Base-by-base conservation (phyloP, 2,797 vertebrate species). In the Mormyrus proboscirostris region DNA sequence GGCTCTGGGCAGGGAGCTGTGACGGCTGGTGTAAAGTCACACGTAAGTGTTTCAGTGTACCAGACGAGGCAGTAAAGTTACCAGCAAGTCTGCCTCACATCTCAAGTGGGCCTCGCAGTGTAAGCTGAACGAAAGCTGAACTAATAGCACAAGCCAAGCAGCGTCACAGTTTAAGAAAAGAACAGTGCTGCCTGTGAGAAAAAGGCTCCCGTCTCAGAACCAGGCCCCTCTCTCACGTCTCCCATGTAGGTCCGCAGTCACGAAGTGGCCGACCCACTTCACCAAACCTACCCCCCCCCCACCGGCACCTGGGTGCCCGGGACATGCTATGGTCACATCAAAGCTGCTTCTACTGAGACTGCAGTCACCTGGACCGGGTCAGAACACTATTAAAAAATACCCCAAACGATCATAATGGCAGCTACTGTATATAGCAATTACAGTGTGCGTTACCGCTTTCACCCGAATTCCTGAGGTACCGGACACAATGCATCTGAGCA, bases 301-400 rank as follows among this genome's bases (percentile, higher is more conserved):
- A 79, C 16, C 16, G 2, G 33, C 73, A 41, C 73, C 38, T 44
- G 33, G 19, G 73, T 16, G 33, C 14, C 73, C 2, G 1, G 73
- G 73, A 79, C 73, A 79, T 79, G 73, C 19, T 44, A 44, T 41
- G 73, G 73, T 44, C 73, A 44, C 38, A 79, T 79, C 33, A 79
- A n/a, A 44, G 73, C 38, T 41, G 38, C 73, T 79, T 44, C 73
- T 79, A 14, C 29, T 5, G 41, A n/a, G 73, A 7, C 73, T 44
- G 38, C 38, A 79, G 38, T 79, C 73, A 79, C 73, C 73, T 79
- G 73, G 73, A 79, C 73, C 19, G 6, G 38, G 73, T 79, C 38
- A 79, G n/a, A 79, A 79, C 73, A 79, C 73, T 79, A 79, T 44
- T 84, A 49, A 84, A 84, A 84, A 84, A 84, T 50, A 51, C 47